phyloP scores from a whole-genome alignment of 1,140 invertebrate genomes.

The Hydropsyche tenuis region DNA sequence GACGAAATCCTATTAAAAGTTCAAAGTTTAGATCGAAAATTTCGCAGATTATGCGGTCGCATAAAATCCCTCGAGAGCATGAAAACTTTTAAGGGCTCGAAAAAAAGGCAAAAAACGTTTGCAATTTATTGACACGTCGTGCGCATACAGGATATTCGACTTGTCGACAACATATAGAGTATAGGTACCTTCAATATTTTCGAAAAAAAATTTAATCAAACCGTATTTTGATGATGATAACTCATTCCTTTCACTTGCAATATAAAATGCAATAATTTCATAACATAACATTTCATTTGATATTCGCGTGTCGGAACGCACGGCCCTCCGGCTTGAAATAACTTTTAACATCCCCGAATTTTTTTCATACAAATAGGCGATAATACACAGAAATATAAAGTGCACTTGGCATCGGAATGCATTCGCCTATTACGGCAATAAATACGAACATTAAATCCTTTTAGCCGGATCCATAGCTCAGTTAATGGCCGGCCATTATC shows the following conservation, averaged over 20 bases:
- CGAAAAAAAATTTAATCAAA: too few relatives aligned
- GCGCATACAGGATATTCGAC: not conserved
- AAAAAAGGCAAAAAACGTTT: not conserved
- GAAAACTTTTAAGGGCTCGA: slow-evolving; percentile 14
- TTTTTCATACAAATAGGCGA: too few relatives aligned
- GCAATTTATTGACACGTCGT: slow-evolving; percentile 1
- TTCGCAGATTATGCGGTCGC: slow-evolving; percentile 23
- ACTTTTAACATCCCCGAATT: too few relatives aligned
- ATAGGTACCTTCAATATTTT: not conserved
- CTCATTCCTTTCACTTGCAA: too few relatives aligned
- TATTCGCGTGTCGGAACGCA: too few relatives aligned
- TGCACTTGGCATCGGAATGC: not conserved
- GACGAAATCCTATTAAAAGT: slow-evolving; percentile 39
- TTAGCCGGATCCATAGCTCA: slow-evolving; percentile 1
- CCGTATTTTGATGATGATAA: too few relatives aligned
- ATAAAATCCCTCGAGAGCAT: slow-evolving; percentile 25
- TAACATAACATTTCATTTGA: too few relatives aligned
- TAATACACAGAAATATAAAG: too few relatives aligned
- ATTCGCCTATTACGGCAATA: not conserved
- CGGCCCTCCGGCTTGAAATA: too few relatives aligned
- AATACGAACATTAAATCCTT: slow-evolving; percentile 13
- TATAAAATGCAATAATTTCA: too few relatives aligned
- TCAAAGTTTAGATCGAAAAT: slow-evolving; percentile 29
- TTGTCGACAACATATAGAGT: not conserved
- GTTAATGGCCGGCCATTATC: slow-evolving; percentile 8